Percentiles rank a stretch among this genome's conserved stretches.
Evolutionary conservation across 1,140 invertebrate genomes (phyloP).

Genomic region (Caerostris darwini): DNA sequence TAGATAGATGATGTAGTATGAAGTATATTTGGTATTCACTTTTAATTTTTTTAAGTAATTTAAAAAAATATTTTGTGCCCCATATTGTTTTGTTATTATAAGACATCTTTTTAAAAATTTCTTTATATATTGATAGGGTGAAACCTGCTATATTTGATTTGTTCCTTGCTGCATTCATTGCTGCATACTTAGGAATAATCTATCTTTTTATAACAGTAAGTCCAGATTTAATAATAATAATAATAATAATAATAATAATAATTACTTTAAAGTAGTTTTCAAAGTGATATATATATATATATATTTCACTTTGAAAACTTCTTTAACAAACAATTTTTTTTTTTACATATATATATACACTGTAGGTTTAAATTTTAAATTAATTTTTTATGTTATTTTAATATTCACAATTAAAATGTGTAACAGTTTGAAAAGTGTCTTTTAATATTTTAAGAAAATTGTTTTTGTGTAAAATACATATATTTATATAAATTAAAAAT

Average conservation of each 20-base stretch:
- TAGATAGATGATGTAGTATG: too few species aligned
- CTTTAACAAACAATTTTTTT: neutral
- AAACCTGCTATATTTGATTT: slow-evolving; percentile 99
- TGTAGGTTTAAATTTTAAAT: neutral
- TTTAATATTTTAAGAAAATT: too few species aligned
- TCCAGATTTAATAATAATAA: slow-evolving; percentile 34
- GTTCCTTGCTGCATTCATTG: slow-evolving; percentile 92
- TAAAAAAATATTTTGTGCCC: too few species aligned
- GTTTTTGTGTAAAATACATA: too few species aligned
- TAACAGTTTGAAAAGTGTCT: too few species aligned
- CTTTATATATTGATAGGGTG: slow-evolving; percentile 85
- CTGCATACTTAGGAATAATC: slow-evolving; percentile 89
- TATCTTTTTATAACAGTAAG: slow-evolving; percentile 90
- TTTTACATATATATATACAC: neutral
- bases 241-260: neutral
- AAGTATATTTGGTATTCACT: too few species aligned
- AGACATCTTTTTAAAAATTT: too few species aligned
- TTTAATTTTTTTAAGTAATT: too few species aligned
- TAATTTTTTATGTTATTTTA: neutral
- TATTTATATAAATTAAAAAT: too few species aligned
- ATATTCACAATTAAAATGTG: neutral
- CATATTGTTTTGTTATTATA: too few species aligned
- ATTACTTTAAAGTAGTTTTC: slow-evolving; percentile 49
- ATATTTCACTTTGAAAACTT: neutral
- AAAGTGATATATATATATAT: neutral